Conservation (phyloP, 2,797 vertebrate genomes). For the Crenuchus spilurus region DNA sequence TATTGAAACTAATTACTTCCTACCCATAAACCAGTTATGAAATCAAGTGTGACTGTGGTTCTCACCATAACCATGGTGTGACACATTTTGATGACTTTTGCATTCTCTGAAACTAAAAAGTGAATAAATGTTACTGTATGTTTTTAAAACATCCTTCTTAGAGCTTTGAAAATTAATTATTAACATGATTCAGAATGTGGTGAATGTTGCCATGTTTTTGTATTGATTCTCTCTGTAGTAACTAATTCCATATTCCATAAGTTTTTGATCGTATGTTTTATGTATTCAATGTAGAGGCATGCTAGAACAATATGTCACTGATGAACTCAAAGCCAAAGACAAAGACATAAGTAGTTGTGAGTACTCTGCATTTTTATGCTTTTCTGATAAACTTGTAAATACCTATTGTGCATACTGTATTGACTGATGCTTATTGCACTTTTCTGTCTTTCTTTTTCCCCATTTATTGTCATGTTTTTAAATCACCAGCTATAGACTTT, state of each 20-base stretch:
- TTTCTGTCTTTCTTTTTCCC: not conserved
- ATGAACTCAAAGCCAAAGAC: slow-evolving; percentile 68
- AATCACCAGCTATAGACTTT: slow-evolving; percentile 68
- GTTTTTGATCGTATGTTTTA: too few relatives aligned
- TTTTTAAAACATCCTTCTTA: not conserved
- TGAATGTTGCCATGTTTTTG: not conserved
- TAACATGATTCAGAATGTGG: not conserved
- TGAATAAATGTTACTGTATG: not conserved
- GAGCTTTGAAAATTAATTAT: too few relatives aligned
- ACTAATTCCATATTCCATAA: too few relatives aligned
- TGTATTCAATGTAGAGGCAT: slow-evolving; percentile 71
- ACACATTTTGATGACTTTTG: slow-evolving; percentile 1
- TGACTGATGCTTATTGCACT: not conserved
- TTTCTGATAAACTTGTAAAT: not conserved
- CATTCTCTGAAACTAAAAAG: not conserved
- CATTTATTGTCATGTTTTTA: not conserved
- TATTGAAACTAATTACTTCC: slow-evolving; percentile 18
- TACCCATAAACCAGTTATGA: slow-evolving; percentile 18
- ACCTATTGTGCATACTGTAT: not conserved
- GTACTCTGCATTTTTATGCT: slow-evolving; percentile 17
- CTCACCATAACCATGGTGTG: slow-evolving; percentile 2
- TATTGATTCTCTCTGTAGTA: too few relatives aligned
- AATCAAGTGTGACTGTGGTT: slow-evolving; percentile 8
- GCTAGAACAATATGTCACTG: slow-evolving; percentile 70
- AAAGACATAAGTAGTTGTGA: slow-evolving; percentile 61